These are phyloP conservation scores for Rhagium mordax DNA, from an alignment of 2,888 invertebrate species.

Conservation along the genomic window DNA sequence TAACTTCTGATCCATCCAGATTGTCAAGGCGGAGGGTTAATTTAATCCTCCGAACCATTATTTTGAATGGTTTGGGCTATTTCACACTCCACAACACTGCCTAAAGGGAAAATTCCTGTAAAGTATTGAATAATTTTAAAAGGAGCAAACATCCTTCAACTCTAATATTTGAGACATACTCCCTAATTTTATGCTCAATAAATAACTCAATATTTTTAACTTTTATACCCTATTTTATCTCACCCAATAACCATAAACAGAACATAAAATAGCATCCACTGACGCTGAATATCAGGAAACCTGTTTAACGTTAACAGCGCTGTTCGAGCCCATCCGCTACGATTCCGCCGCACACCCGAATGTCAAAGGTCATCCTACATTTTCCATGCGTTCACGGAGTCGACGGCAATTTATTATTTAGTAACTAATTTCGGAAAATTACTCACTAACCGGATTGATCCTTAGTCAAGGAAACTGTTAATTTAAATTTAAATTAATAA, in stretches of 20 bases:
- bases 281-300: background rate
- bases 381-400: background rate
- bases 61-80: too few species aligned
- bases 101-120: too few species aligned
- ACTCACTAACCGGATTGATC: constrained; percentile 3
- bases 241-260: background rate
- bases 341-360: background rate
- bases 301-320: background rate
- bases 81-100: too few species aligned
- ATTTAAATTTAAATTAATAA: constrained; percentile 2
- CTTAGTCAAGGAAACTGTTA: background rate
- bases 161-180: too few species aligned
- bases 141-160: too few species aligned
- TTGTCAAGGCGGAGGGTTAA: too few species aligned
- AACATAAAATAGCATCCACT: background rate
- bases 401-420: constrained; percentile 21
- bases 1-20: too few species aligned
- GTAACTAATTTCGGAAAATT: constrained; percentile 24
- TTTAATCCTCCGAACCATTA: too few species aligned
- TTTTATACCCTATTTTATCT: too few species aligned
- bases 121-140: too few species aligned
- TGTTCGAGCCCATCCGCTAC: background rate
- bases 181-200: too few species aligned
- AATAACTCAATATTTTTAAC: too few species aligned
- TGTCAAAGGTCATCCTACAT: constrained; percentile 3